Conservation (phyloP, 2,797 vertebrate species). For the Hozukius guyotensis region DNA sequence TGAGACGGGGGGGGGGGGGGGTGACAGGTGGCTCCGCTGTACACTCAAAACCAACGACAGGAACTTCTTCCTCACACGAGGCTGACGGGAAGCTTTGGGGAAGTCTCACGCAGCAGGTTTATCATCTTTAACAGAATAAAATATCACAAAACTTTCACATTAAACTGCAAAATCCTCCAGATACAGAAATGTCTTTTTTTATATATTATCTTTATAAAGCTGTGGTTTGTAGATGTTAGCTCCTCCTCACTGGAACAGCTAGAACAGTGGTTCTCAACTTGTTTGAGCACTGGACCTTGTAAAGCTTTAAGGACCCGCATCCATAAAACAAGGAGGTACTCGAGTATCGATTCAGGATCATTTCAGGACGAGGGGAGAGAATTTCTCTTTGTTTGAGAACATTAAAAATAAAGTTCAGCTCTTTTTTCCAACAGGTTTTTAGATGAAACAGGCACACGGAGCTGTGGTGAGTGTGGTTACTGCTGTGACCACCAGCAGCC, state of each 20-base stretch:
- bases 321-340: too few species aligned
- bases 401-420: too few species aligned
- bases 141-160: neutral
- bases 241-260: neutral
- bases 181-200: neutral
- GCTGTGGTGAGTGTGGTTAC: too few species aligned
- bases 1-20: slow-evolving; percentile 19
- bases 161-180: neutral
- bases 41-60: neutral
- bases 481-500: too few species aligned
- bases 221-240: neutral
- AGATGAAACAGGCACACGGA: too few species aligned
- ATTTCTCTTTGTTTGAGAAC: too few species aligned
- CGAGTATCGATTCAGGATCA: too few species aligned
- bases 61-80: neutral
- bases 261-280: neutral
- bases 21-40: slow-evolving; percentile 18
- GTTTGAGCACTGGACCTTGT: neutral
- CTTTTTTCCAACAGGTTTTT: too few species aligned
- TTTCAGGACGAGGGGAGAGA: too few species aligned
- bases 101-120: neutral
- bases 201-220: neutral
- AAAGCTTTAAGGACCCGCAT: neutral
- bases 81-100: neutral
- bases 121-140: neutral